Percentiles rank a stretch among this genome's conserved stretches.
Conservation (phyloP, 2,888 invertebrate species). For the Blastobasis lacticolella region DNA sequence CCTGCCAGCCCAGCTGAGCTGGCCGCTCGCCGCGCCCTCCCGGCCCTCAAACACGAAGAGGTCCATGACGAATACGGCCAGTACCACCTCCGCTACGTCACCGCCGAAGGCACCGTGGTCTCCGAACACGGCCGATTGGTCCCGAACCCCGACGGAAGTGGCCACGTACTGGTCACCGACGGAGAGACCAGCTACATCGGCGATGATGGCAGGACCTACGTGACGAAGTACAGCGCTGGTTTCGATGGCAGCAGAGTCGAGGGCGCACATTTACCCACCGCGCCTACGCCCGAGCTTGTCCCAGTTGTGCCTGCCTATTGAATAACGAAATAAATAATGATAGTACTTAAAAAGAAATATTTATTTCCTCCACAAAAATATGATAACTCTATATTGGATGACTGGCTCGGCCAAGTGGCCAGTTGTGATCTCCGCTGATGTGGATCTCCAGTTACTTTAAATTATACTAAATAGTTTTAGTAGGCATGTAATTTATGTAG, state of each 20-base stretch:
- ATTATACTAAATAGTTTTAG: too few species aligned
- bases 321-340: too few species aligned
- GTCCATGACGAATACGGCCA: constrained; percentile 40
- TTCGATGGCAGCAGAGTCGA: constrained; percentile 36
- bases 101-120: constrained; percentile 42
- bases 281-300: constrained; percentile 14
- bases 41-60: constrained; percentile 35
- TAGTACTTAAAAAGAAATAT: neutral
- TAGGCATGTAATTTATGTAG: too few species aligned
- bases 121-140: constrained; percentile 40
- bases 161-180: constrained; percentile 35
- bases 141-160: constrained; percentile 27
- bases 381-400: constrained; percentile 2
- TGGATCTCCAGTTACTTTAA: too few species aligned
- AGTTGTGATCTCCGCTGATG: neutral
- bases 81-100: constrained; percentile 42
- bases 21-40: constrained; percentile 23
- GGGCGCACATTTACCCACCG: constrained; percentile 31
- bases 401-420: constrained; percentile 9
- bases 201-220: constrained; percentile 42
- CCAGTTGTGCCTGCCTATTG: too few species aligned
- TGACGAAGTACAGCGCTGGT: constrained; percentile 43
- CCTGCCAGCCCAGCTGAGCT: constrained; percentile 4
- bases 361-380: neutral
- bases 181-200: constrained; percentile 42